phyloP scores from a whole-genome alignment of 2,797 vertebrate species.

The Sebastes paucispinis region DNA sequence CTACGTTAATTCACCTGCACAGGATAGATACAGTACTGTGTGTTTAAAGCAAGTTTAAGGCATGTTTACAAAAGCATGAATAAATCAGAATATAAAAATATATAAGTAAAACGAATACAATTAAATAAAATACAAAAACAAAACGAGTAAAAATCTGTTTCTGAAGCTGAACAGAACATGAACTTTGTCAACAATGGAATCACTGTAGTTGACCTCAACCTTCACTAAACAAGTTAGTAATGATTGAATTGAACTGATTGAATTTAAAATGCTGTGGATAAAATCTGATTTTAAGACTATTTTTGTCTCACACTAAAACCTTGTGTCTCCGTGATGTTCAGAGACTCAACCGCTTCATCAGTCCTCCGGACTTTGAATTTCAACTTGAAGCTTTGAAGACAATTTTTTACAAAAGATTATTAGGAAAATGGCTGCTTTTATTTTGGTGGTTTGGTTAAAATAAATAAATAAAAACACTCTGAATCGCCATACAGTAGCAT shows the following conservation, averaged over 20 bases:
- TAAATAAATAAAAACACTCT: neutral
- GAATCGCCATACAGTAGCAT: neutral
- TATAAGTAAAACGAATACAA: too few species aligned
- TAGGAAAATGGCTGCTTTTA: neutral
- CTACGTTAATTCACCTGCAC: too few species aligned
- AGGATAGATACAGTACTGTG: too few species aligned
- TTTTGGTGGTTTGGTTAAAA: neutral
- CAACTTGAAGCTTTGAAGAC: neutral
- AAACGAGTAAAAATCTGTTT: neutral
- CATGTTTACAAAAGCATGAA: too few species aligned
- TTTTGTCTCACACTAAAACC: neutral
- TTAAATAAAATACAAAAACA: too few species aligned
- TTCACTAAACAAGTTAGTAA: slow-evolving; percentile 8
- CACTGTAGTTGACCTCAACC: neutral
- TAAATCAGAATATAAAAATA: too few species aligned
- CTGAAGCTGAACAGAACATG: neutral
- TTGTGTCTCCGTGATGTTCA: neutral
- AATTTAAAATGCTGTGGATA: neutral
- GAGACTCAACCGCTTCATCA: rapidly evolving
- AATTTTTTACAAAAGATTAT: too few species aligned
- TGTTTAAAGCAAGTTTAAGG: too few species aligned
- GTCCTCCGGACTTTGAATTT: neutral
- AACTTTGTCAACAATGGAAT: neutral
- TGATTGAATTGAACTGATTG: slow-evolving; percentile 26
- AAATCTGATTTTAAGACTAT: neutral